A percentile compares a stretch with the other conserved stretches of the same genome.
phyloP scores from a whole-genome alignment of 2,113 vertebrate genomes.

The Macquaria ambigua region DNA sequence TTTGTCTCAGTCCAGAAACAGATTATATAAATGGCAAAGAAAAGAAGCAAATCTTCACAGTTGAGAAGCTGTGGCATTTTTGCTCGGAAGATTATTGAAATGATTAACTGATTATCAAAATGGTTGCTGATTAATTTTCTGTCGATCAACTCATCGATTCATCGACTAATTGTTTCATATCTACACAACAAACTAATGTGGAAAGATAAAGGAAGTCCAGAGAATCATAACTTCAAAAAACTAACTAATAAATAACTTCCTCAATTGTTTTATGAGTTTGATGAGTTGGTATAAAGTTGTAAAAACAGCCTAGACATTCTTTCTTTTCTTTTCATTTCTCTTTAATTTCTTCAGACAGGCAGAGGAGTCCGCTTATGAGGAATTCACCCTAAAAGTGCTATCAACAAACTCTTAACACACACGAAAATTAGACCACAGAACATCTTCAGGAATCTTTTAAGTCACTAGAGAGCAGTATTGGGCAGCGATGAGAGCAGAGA shows the following conservation, averaged over 20 bases:
- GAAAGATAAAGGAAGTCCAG: background rate
- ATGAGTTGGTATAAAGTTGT: background rate
- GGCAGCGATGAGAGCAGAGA: slow-evolving; percentile 37
- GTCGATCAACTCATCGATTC: background rate
- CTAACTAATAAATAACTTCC: background rate
- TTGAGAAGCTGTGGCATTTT: background rate
- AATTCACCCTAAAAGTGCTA: background rate
- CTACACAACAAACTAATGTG: background rate
- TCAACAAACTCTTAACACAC: slow-evolving; percentile 3
- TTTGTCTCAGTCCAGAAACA: slow-evolving; percentile 1
- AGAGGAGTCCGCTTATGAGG: background rate
- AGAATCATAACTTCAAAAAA: background rate
- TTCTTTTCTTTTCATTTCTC: background rate
- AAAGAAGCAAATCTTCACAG: background rate
- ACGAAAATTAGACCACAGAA: background rate
- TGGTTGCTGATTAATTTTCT: background rate
- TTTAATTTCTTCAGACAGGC: background rate
- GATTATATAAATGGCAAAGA: background rate
- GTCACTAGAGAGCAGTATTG: slow-evolving; percentile 80
- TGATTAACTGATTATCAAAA: background rate
- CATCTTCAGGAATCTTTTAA: background rate
- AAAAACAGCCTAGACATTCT: background rate
- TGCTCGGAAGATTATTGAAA: background rate
- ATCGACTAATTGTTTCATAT: no score
- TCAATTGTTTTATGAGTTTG: background rate